Evolutionary conservation across 2,797 vertebrate genomes (phyloP).

Genomic region (Lycodopsis pacificus): DNA sequence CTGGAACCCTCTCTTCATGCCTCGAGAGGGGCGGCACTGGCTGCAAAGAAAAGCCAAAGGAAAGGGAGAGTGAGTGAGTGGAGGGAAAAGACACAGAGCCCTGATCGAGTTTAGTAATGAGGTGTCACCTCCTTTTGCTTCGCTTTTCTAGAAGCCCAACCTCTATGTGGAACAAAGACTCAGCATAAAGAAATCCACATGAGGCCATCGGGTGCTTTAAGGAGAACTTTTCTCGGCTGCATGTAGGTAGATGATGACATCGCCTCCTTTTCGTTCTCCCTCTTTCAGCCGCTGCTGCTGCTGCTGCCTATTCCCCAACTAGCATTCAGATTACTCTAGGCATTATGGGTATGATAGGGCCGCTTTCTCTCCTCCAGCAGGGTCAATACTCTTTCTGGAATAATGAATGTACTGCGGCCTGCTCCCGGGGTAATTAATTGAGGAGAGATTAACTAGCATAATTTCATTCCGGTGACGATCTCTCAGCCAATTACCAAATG

Average conservation of each 20-base stretch:
- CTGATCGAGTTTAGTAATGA: constrained; percentile 65
- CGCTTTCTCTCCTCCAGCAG: constrained; percentile 43
- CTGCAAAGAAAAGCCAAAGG: constrained; percentile 21
- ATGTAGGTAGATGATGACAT: constrained; percentile 29
- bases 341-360: constrained; percentile 46
- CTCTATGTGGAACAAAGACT: constrained; percentile 39
- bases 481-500: constrained; percentile 84
- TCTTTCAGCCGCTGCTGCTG: neutral
- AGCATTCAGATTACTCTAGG: constrained; percentile 15
- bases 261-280: neutral
- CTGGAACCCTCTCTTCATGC: constrained; percentile 41
- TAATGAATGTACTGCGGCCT: constrained; percentile 79
- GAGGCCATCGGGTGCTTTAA: constrained; percentile 1
- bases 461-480: constrained; percentile 85
- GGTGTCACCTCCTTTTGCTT: constrained; percentile 68
- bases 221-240: constrained; percentile 1
- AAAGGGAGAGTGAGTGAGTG: constrained; percentile 1
- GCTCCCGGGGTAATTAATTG: constrained; percentile 85
- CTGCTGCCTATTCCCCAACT: neutral
- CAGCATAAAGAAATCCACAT: neutral
- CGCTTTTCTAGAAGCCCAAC: constrained; percentile 43
- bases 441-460: constrained; percentile 85
- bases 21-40: constrained; percentile 27
- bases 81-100: constrained; percentile 37
- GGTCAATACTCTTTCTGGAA: constrained; percentile 64